Conservation (phyloP, 1,140 invertebrate genomes). For the Euura saliciscinereae region DNA sequence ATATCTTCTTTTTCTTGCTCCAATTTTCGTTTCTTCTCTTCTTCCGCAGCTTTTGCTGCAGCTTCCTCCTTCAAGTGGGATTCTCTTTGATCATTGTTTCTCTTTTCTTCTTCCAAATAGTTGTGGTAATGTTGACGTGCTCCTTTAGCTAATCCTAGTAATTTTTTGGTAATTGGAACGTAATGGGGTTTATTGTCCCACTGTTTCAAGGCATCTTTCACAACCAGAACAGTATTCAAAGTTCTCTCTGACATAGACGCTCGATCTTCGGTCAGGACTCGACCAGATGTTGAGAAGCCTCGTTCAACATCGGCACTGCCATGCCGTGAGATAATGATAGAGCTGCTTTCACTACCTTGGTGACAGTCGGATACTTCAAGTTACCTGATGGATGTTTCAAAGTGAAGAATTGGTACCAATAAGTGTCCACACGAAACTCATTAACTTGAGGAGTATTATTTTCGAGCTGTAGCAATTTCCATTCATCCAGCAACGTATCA, state of each 20-base stretch:
- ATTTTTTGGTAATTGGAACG: slow-evolving; percentile 20
- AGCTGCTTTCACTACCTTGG: slow-evolving; percentile 19
- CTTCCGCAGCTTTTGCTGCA: neutral
- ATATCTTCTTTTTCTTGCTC: slow-evolving; percentile 10
- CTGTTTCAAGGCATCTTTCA: slow-evolving; percentile 19
- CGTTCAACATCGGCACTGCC: slow-evolving; percentile 24
- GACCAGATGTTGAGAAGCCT: slow-evolving; percentile 20
- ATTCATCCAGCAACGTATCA: slow-evolving; percentile 16
- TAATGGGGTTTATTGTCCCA: slow-evolving; percentile 19
- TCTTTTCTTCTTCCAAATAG: slow-evolving; percentile 21
- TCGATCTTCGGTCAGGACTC: slow-evolving; percentile 21
- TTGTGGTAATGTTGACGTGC: slow-evolving; percentile 18
- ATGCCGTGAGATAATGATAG: slow-evolving; percentile 19
- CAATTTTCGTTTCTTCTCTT: slow-evolving; percentile 13
- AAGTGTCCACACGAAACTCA: slow-evolving; percentile 14
- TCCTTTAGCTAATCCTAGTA: slow-evolving; percentile 14
- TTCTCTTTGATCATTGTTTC: neutral
- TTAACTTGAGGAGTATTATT: slow-evolving; percentile 3
- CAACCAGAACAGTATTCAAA: slow-evolving; percentile 21
- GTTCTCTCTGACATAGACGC: slow-evolving; percentile 22
- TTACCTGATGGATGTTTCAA: slow-evolving; percentile 16
- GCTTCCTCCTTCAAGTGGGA: slow-evolving; percentile 8
- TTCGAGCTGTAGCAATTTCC: slow-evolving; percentile 26
- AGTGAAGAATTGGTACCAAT: slow-evolving; percentile 20
- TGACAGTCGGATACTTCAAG: slow-evolving; percentile 21